A percentile compares a stretch with the other conserved stretches of the same genome.
phyloP scores from a whole-genome alignment of 1,140 invertebrate genomes.

The Cydia pomonella region DNA sequence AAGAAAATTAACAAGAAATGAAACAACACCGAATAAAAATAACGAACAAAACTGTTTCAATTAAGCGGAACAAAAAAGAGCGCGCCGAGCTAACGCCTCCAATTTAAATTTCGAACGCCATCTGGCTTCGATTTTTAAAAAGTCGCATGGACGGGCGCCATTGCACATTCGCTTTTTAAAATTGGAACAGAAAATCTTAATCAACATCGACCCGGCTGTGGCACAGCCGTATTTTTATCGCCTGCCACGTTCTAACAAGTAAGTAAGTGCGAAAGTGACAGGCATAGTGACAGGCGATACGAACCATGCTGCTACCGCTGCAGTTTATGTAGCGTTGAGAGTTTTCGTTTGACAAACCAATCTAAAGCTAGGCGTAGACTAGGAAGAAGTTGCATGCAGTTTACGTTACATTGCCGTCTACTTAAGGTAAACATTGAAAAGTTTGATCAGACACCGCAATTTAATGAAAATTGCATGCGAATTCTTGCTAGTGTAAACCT shows the following conservation, averaged over 20 bases:
- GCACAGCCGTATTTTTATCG: too few relatives aligned
- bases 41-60: constrained; percentile 6
- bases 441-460: too few relatives aligned
- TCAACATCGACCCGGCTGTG: background rate
- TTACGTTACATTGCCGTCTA: too few relatives aligned
- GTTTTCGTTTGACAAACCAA: background rate
- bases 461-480: too few relatives aligned
- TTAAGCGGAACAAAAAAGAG: background rate
- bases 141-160: background rate
- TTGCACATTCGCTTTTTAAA: background rate
- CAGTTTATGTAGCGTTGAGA: background rate
- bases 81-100: background rate
- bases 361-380: too few relatives aligned
- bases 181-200: background rate
- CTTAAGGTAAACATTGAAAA: too few relatives aligned
- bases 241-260: too few relatives aligned
- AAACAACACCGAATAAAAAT: background rate
- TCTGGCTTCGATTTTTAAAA: background rate
- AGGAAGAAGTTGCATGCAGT: too few relatives aligned
- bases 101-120: constrained; percentile 3
- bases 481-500: too few relatives aligned
- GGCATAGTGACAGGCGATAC: too few relatives aligned
- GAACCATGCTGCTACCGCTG: too few relatives aligned
- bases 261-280: too few relatives aligned
- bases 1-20: background rate